Conservation (phyloP, 2,797 vertebrate genomes). For the Acanthis flammea region DNA sequence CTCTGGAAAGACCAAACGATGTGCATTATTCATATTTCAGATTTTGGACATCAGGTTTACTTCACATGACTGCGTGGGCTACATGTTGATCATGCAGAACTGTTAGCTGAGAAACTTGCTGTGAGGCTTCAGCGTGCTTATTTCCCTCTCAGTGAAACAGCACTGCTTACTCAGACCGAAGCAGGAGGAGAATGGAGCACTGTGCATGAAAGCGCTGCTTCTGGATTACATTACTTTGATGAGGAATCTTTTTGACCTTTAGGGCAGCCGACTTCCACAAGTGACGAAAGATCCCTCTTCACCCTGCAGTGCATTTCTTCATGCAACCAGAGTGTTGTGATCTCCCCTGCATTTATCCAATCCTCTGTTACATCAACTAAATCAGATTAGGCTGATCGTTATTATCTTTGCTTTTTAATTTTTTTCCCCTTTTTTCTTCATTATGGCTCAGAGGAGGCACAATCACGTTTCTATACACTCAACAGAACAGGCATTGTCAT, state of each 20-base stretch:
- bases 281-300: neutral
- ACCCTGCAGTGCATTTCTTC: neutral
- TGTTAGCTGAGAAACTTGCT: neutral
- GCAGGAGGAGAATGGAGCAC: neutral
- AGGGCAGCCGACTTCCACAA: neutral
- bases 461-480: neutral
- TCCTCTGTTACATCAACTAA: neutral
- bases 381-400: neutral
- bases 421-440: rapidly evolving
- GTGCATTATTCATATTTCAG: neutral
- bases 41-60: neutral
- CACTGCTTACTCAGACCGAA: neutral
- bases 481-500: rapidly evolving
- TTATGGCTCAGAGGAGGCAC: neutral
- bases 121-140: neutral
- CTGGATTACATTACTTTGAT: neutral
- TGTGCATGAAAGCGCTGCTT: neutral
- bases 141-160: neutral
- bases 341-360: neutral
- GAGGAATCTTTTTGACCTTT: neutral
- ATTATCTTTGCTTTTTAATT: rapidly evolving
- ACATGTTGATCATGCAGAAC: neutral
- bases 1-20: neutral
- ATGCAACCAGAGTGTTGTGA: rapidly evolving
- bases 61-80: neutral